Percentiles rank a stretch among this genome's conserved stretches.
These are phyloP conservation scores for Clytia hemisphaerica DNA, from an alignment of 30 jellyfish, hydroid and myxozoan genomes.

Conservation along the genomic window DNA sequence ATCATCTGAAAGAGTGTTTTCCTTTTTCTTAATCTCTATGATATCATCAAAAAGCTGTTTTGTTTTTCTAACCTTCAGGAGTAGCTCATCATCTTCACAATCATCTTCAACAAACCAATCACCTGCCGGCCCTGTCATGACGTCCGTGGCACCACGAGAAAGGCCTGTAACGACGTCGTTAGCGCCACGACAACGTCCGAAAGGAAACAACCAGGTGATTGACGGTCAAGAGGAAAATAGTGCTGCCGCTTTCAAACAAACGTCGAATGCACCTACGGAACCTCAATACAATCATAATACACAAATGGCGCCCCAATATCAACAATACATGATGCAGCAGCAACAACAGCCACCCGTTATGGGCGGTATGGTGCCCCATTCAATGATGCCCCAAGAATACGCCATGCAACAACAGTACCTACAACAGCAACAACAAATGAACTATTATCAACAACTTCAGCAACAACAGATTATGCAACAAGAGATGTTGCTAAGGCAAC, in stretches of 20 bases:
- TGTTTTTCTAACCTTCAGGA: too few relatives aligned
- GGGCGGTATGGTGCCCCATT: neutral
- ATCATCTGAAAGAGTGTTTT: too few relatives aligned
- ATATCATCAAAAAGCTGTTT: too few relatives aligned
- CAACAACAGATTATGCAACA: constrained; percentile 42
- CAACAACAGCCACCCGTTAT: constrained; percentile 6
- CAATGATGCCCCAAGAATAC: neutral
- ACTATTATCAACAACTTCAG: constrained; percentile 36
- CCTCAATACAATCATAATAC: neutral
- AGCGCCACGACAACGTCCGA: constrained; percentile 98
- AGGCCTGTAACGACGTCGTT: constrained; percentile 88
- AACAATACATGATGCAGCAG: neutral
- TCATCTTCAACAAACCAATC: too few relatives aligned
- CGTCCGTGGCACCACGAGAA: constrained; percentile 52
- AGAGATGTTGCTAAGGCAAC: constrained; percentile 31
- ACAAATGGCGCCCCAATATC: constrained; percentile 1
- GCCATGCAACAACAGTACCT: constrained; percentile 22
- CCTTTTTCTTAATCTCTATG: too few relatives aligned
- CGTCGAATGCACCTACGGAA: constrained; percentile 13
- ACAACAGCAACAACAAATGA: constrained; percentile 31
- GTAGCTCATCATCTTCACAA: too few relatives aligned
- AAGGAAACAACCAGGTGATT: constrained; percentile 63
- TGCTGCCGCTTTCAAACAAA: constrained; percentile 68
- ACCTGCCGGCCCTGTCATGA: constrained; percentile 34
- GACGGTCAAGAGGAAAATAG: constrained; percentile 47